These are phyloP conservation scores for Agapornis canus DNA, from an alignment of 2,797 vertebrate species.

Conservation along the genomic window DNA sequence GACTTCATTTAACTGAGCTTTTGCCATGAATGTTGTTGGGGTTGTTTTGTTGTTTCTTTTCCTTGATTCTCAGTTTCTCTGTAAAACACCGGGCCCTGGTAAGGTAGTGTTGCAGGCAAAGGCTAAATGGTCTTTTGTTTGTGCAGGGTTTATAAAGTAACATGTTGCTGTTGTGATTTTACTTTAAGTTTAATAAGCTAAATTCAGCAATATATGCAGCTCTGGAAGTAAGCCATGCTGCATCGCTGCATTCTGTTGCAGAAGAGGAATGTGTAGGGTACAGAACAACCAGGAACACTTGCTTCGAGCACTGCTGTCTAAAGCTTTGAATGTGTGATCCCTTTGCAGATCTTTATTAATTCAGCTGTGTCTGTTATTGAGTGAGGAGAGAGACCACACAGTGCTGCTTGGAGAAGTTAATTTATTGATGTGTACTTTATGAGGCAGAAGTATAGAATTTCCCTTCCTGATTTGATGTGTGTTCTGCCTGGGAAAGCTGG, in stretches of 20 bases:
- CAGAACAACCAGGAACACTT: neutral
- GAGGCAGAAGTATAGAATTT: neutral
- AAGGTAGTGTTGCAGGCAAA: neutral
- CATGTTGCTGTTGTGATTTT: slow-evolving; percentile 14
- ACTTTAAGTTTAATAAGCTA: slow-evolving; percentile 27
- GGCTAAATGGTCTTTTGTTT: neutral
- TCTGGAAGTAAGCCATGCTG: slow-evolving; percentile 63
- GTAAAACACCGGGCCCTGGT: neutral
- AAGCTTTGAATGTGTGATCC: slow-evolving; percentile 11
- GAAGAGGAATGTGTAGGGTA: neutral
- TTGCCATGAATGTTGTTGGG: neutral
- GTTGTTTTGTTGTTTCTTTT: neutral
- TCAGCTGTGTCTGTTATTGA: neutral
- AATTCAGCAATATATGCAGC: slow-evolving; percentile 40
- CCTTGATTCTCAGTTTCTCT: neutral
- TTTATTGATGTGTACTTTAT: neutral
- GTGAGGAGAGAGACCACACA: neutral
- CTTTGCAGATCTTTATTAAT: neutral
- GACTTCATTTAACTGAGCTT: neutral
- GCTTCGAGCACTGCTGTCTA: slow-evolving; percentile 3
- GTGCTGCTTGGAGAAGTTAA: neutral
- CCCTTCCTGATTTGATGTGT: fast-evolving
- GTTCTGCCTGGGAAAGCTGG: neutral
- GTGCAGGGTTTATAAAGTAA: slow-evolving; percentile 25
- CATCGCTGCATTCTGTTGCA: neutral